Percentiles rank a stretch among this genome's conserved stretches.
Conservation (phyloP, 2,888 invertebrate species). For the Cyaniris semiargus region DNA sequence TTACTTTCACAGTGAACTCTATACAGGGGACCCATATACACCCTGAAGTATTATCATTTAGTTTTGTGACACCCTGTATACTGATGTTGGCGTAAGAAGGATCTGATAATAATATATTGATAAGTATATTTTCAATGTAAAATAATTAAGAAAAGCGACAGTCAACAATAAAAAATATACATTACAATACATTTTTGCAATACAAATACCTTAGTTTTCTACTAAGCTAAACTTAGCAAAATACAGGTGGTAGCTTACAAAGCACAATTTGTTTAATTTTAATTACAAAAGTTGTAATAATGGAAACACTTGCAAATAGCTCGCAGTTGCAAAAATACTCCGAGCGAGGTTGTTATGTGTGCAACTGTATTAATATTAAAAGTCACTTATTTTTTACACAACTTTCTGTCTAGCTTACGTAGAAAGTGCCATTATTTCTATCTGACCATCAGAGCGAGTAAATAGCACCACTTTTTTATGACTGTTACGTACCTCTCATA, state of each 20-base stretch:
- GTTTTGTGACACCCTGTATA: too few relatives aligned
- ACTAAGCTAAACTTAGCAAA: conserved; percentile 25
- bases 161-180: background rate
- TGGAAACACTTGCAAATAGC: background rate
- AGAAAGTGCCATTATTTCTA: conserved; percentile 26
- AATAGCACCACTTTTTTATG: conserved; percentile 28
- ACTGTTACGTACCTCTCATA: conserved; percentile 2
- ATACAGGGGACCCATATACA: too few relatives aligned
- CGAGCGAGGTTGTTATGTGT: background rate
- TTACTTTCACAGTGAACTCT: too few relatives aligned
- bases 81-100: background rate
- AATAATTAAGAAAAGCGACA: too few relatives aligned
- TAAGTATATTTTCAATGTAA: too few relatives aligned
- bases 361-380: background rate
- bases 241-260: background rate
- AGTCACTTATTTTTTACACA: conserved; percentile 10
- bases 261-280: background rate
- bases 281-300: background rate
- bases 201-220: background rate
- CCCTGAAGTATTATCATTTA: too few relatives aligned
- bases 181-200: background rate
- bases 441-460: conserved; percentile 29
- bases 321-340: background rate
- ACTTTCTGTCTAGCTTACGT: conserved; percentile 27
- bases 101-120: too few relatives aligned